Percentiles rank a stretch among this genome's conserved stretches.
These are phyloP conservation scores for Chouioia cunea DNA, from an alignment of 2,888 invertebrate species.

Conservation along the genomic window DNA sequence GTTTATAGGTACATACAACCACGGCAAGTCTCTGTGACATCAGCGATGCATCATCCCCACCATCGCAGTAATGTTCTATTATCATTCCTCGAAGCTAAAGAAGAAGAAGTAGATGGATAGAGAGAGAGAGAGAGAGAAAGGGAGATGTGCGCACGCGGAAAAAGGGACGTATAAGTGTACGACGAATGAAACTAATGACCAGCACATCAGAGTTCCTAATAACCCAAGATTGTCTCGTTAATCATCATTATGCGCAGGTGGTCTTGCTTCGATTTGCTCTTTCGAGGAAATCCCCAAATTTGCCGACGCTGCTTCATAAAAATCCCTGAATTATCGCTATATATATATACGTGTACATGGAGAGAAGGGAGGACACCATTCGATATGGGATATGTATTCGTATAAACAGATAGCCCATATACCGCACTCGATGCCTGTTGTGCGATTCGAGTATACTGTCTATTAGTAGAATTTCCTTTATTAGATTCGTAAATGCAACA, in stretches of 20 bases:
- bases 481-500: background rate
- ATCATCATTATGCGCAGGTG: constrained; percentile 49
- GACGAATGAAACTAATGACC: constrained; percentile 48
- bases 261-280: background rate
- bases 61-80: constrained; percentile 47
- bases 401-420: background rate
- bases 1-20: constrained; percentile 5
- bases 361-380: background rate
- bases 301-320: constrained; percentile 1
- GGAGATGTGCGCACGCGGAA: constrained; percentile 6
- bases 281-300: constrained; percentile 21
- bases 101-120: constrained; percentile 16
- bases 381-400: background rate
- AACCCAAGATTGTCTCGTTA: constrained; percentile 49
- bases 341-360: background rate
- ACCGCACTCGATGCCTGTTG: too few relatives aligned
- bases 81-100: constrained; percentile 29
- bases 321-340: constrained; percentile 26
- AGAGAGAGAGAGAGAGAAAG: background rate
- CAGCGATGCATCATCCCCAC: constrained; percentile 48
- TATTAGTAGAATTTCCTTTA: constrained; percentile 33
- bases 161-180: constrained; percentile 11
- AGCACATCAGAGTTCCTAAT: constrained; percentile 40
- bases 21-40: constrained; percentile 20
- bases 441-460: background rate